These are phyloP conservation scores for Syrphus vitripennis DNA, from an alignment of 2,888 invertebrate species.

Conservation along the genomic window DNA sequence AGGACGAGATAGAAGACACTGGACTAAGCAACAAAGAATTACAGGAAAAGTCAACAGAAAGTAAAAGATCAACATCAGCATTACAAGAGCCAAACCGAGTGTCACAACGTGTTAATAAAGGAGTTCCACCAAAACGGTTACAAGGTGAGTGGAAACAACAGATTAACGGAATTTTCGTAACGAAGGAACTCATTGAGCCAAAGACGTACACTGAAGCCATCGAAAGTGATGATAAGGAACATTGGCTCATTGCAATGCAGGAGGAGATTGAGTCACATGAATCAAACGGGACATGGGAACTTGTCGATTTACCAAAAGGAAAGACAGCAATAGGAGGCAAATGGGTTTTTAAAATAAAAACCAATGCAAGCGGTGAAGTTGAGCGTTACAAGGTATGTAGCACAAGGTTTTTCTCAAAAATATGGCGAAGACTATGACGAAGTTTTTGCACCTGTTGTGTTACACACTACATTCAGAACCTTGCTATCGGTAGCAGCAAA, in stretches of 20 bases:
- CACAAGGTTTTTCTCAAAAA: too few species aligned
- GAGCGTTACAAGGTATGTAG: neutral
- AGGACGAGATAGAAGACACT: neutral
- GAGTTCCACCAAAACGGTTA: neutral
- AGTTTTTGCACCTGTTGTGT: too few species aligned
- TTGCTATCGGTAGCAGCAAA: too few species aligned
- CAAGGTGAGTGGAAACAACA: neutral
- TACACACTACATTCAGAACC: too few species aligned
- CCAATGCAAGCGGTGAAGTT: neutral
- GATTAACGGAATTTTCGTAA: neutral
- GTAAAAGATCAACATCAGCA: neutral
- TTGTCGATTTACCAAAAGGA: neutral
- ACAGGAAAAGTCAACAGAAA: neutral
- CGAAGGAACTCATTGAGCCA: too few species aligned
- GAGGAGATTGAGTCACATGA: neutral
- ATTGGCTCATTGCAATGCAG: neutral
- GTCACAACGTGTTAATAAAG: conserved; percentile 5
- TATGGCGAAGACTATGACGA: too few species aligned
- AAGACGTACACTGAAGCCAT: too few species aligned
- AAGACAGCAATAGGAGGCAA: neutral
- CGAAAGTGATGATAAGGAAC: too few species aligned
- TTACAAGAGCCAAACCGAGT: neutral
- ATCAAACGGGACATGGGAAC: neutral
- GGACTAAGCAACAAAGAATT: neutral
- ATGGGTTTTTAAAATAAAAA: neutral